Evolutionary conservation across 2,888 invertebrate species (phyloP).

Genomic region (Melipona beecheii): DNA sequence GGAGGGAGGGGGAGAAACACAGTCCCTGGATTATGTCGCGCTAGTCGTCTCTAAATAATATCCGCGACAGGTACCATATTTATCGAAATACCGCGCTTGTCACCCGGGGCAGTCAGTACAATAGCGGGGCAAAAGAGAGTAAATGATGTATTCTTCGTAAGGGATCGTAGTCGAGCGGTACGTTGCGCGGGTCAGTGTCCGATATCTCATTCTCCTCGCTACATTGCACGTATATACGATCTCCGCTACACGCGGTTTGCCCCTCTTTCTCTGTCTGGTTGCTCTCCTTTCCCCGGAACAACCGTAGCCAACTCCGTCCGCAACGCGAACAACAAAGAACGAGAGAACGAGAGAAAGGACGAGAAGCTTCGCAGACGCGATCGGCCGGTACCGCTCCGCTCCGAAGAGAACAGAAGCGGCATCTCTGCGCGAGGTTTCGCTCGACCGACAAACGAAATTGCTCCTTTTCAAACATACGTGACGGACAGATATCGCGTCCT

Average conservation of each 20-base stretch:
- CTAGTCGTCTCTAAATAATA: slow-evolving; percentile 47
- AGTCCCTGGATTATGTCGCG: slow-evolving; percentile 44
- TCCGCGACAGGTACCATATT: slow-evolving; percentile 51
- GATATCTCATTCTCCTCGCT: slow-evolving; percentile 70
- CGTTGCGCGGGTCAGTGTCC: slow-evolving; percentile 71
- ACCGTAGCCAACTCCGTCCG: neutral
- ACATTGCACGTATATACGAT: slow-evolving; percentile 59
- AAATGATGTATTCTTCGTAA: slow-evolving; percentile 62
- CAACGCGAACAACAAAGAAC: slow-evolving; percentile 8
- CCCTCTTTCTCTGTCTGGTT: slow-evolving; percentile 9
- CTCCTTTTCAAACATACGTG: neutral
- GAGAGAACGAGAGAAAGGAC: slow-evolving; percentile 3
- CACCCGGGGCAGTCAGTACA: slow-evolving; percentile 52
- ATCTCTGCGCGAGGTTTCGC: slow-evolving; percentile 17
- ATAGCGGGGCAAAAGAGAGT: slow-evolving; percentile 58
- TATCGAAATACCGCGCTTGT: slow-evolving; percentile 56
- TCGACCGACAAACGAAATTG: neutral
- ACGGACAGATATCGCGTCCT: neutral
- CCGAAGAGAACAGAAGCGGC: slow-evolving; percentile 59
- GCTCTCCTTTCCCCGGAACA: slow-evolving; percentile 8
- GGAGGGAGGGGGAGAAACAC: neutral
- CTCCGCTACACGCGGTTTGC: slow-evolving; percentile 54
- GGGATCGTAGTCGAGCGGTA: slow-evolving; percentile 54
- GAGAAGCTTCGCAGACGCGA: slow-evolving; percentile 65
- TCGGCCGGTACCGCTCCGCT: slow-evolving; percentile 62